Base-by-base conservation (phyloP, 1,140 invertebrate genomes). In the Littorina saxatilis region DNA sequence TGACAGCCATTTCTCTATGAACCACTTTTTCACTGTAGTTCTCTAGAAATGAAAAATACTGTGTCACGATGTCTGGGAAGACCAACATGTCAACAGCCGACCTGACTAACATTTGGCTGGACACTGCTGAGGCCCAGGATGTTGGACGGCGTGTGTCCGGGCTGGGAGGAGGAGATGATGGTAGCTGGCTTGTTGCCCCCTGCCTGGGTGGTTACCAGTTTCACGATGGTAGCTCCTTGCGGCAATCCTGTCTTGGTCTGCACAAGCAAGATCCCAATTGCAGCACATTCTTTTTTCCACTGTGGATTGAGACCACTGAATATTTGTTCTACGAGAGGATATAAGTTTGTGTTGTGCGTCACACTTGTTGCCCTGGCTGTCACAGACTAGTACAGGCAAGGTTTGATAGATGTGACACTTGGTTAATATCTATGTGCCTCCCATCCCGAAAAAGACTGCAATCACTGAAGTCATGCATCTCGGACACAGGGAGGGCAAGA, bases 141-240 rank as follows among this genome's bases (percentile, higher is more conserved):
- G 37, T 88, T 93, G 11, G 92, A 91, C 32, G 91, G 92, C 13
- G 91, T 91, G 52, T 89, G 86, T 7, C 90, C 88, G 32, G 85
- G 81, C 72, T 87, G 85, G 27, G 84, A 88, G n/a, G n/a, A n/a
- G 20, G 90, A 90, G 35, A 92, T 91, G 55, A 92, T 89, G 20
- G 91, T 89, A 27, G 88, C 88, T 83, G 91, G 91, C 32, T 89
- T 91, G 29, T 81, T 86, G 66, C 88, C 90, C 17, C 92, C 92
- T 73, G 91, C 89, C 63, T 94, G 92, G 72, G 93, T 92, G 23
- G 93, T 94, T 0, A 98, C 96, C 52, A 98, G 93, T 91, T 98
- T 97, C 0, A 97, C 94, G 88, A 98, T 96, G 15, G 96, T 97
- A 37, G 96, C 95, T 81, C 94, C 95, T 84, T 94, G 94, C 88